Base-by-base conservation (phyloP, 2,797 vertebrate genomes). In the Anolis apletophallus region DNA sequence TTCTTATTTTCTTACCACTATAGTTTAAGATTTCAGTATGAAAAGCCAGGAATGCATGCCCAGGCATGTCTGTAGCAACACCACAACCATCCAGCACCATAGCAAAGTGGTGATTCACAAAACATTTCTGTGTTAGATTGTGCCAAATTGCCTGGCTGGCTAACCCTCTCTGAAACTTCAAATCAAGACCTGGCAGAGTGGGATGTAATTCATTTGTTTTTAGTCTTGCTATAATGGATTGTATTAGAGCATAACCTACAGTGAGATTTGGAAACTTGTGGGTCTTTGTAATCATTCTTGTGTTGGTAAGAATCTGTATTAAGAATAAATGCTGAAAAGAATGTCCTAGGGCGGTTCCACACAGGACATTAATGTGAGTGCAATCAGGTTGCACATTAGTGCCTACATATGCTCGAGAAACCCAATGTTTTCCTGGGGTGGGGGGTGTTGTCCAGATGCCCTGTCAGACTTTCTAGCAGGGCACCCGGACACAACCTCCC, bases 321-420 rank as follows among this genome's bases (percentile, higher is more conserved):
- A 87, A 80, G 84, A 89, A 92, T 91, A 89, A 81, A 81, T 87
- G 57, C 79, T 90, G 64, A 74, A 89, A 91, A 93, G n/a, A 94
- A 90, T 85, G 77, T n/a, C 26, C 16, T 32, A 46, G 29, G n/a
- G n/a, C n/a, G n/a, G n/a, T n/a, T n/a, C n/a, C n/a, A n/a, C n/a
- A n/a, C n/a, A n/a, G n/a, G n/a, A n/a, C n/a, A n/a, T n/a, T n/a
- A n/a, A n/a, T n/a, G n/a, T n/a, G n/a, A n/a, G n/a, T n/a, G n/a
- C n/a, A n/a, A n/a, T n/a, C n/a, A n/a, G n/a, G n/a, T n/a, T n/a
- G n/a, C n/a, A n/a, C n/a, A n/a, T n/a, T n/a, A n/a, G n/a, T n/a
- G n/a, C n/a, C n/a, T n/a, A n/a, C n/a, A n/a, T n/a, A n/a, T n/a
- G n/a, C n/a, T n/a, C n/a, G n/a, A n/a, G n/a, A n/a, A n/a, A n/a